These are phyloP conservation scores for Scaptomyza reducta DNA, from an alignment of 2,888 invertebrate genomes.

Conservation along the genomic window DNA sequence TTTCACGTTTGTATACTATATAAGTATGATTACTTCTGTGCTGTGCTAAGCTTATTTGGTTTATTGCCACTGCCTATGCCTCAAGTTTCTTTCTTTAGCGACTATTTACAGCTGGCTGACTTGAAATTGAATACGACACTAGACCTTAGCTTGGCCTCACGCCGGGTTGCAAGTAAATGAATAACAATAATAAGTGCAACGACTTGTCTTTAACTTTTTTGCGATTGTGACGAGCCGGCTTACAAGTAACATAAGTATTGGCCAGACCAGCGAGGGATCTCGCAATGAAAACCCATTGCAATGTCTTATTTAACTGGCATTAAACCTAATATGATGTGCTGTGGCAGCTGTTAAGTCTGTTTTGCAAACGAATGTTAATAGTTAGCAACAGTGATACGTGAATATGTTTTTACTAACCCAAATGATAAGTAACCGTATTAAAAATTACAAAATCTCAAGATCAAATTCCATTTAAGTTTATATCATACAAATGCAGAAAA, in stretches of 20 bases:
- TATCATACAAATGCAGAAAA: too few species aligned
- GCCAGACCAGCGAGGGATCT: conserved; percentile 13
- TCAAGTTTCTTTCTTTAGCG: conserved; percentile 36
- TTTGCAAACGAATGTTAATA: conserved; percentile 5
- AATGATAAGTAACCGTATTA: conserved; percentile 1
- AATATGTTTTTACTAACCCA: neutral
- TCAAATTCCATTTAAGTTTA: neutral
- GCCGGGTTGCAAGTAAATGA: conserved; percentile 23
- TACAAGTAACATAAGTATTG: neutral
- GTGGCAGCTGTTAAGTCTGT: conserved; percentile 10
- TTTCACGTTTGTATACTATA: conserved; percentile 15
- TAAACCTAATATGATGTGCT: conserved; percentile 30
- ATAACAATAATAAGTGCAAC: conserved; percentile 36
- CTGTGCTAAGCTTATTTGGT: conserved; percentile 49
- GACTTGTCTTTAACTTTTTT: conserved; percentile 15
- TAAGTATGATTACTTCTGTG: conserved; percentile 18
- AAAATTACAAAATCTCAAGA: neutral
- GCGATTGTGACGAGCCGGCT: conserved; percentile 15
- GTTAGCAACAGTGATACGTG: conserved; percentile 1
- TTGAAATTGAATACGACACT: conserved; percentile 53
- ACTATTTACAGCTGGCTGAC: conserved; percentile 30
- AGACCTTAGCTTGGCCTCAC: conserved; percentile 16
- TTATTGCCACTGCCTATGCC: conserved; percentile 50
- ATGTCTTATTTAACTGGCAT: conserved; percentile 12
- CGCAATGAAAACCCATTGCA: conserved; percentile 5